Conservation (phyloP, 2,888 invertebrate genomes). For the Pyrrhia umbra region DNA sequence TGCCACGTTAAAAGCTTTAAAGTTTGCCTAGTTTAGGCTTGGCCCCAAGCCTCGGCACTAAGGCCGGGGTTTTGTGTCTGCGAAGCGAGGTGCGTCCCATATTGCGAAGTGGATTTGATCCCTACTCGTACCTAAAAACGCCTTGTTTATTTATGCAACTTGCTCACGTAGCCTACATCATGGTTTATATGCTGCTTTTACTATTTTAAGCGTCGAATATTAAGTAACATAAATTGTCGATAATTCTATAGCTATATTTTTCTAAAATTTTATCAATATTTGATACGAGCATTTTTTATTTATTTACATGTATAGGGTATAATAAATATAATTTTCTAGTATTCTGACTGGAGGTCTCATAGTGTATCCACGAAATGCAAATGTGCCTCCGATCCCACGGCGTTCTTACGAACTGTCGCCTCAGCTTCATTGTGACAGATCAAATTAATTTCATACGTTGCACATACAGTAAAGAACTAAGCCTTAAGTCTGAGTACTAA, state of each 20-base stretch:
- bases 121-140: background rate
- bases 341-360: too few species aligned
- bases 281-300: too few species aligned
- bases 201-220: too few species aligned
- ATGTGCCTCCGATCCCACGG: constrained; percentile 69
- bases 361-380: constrained; percentile 71
- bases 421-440: constrained; percentile 65
- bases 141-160: background rate
- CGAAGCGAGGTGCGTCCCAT: background rate
- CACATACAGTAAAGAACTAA: constrained; percentile 20
- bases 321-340: too few species aligned
- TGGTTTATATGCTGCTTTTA: too few species aligned
- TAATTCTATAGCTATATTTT: too few species aligned
- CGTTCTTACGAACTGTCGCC: constrained; percentile 62
- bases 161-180: background rate
- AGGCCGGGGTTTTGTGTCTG: constrained; percentile 10
- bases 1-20: constrained; percentile 72
- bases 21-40: constrained; percentile 59
- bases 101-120: background rate
- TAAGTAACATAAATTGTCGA: too few species aligned
- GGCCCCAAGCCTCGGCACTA: constrained; percentile 6
- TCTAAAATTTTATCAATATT: too few species aligned
- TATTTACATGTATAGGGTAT: too few species aligned
- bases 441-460: constrained; percentile 64
- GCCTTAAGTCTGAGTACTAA: constrained; percentile 14